Conservation (phyloP, 2,113 vertebrate genomes). For the Spermophilus dauricus region DNA sequence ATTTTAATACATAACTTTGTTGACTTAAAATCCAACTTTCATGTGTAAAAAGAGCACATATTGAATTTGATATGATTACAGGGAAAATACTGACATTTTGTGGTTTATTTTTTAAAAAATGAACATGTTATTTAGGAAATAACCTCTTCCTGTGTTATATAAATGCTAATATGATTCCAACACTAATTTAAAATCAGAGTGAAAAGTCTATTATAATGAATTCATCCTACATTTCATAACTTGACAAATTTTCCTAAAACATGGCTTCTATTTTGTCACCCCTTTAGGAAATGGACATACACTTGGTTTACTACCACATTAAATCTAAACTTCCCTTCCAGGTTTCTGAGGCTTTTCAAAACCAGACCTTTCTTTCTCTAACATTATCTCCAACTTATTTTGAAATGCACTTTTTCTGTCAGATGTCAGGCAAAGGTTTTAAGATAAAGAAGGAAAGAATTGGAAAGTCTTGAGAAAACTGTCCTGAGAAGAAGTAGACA, state of each 20-base stretch:
- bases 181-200: not conserved
- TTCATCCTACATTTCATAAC: not conserved
- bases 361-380: not conserved
- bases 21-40: slow-evolving; percentile 24
- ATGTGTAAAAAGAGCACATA: not conserved
- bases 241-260: not conserved
- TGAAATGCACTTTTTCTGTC: not conserved
- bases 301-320: not conserved
- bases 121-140: slow-evolving; percentile 26
- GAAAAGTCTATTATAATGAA: not conserved
- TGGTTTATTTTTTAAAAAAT: not conserved
- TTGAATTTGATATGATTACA: not conserved
- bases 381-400: not conserved
- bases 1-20: not conserved
- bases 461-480: not conserved
- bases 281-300: not conserved
- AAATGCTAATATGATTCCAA: not conserved
- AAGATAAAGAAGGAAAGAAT: not conserved
- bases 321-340: slow-evolving; percentile 16
- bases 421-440: not conserved
- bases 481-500: not conserved
- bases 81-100: not conserved
- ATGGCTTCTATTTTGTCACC: not conserved
- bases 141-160: not conserved
- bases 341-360: not conserved